phyloP scores from a whole-genome alignment of 1,140 invertebrate genomes.

The Bombus soroeensis region DNA sequence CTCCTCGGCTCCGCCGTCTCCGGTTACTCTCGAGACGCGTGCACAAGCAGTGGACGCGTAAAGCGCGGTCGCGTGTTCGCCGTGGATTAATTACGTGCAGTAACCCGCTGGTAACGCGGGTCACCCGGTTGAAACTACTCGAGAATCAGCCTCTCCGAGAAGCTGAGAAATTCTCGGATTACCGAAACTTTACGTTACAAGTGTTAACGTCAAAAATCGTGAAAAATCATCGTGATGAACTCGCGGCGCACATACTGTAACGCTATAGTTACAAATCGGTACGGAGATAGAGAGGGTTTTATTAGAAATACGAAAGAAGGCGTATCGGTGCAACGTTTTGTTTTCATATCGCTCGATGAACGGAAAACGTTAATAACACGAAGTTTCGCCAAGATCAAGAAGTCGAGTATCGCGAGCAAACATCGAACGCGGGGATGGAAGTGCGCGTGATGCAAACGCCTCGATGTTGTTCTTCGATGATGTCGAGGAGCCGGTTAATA shows the following conservation, averaged over 20 bases:
- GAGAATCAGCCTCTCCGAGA: neutral
- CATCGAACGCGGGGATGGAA: neutral
- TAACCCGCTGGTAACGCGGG: neutral
- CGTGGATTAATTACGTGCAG: conserved; percentile 53
- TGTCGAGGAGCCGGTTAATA: conserved; percentile 25
- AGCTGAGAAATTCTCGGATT: neutral
- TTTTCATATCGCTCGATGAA: conserved; percentile 9
- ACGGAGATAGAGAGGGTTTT: neutral
- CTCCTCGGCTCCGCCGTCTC: conserved; percentile 6
- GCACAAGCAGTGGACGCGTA: neutral
- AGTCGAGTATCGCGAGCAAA: conserved; percentile 11
- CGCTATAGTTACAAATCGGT: neutral
- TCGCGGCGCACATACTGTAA: too few species aligned
- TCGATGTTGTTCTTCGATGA: conserved; percentile 35
- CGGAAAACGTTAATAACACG: conserved; percentile 16
- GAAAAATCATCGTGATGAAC: too few species aligned
- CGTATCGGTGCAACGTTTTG: neutral
- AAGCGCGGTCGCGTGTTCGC: neutral
- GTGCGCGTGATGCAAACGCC: conserved; percentile 8
- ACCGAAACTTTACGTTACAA: too few species aligned
- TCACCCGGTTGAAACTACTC: neutral
- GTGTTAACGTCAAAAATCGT: too few species aligned
- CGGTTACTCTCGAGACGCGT: conserved; percentile 29
- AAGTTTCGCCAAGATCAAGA: neutral
- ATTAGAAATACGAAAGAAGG: neutral